Evolutionary conservation across 2,888 invertebrate genomes (phyloP).

Genomic region (Morpho deidamia): DNA sequence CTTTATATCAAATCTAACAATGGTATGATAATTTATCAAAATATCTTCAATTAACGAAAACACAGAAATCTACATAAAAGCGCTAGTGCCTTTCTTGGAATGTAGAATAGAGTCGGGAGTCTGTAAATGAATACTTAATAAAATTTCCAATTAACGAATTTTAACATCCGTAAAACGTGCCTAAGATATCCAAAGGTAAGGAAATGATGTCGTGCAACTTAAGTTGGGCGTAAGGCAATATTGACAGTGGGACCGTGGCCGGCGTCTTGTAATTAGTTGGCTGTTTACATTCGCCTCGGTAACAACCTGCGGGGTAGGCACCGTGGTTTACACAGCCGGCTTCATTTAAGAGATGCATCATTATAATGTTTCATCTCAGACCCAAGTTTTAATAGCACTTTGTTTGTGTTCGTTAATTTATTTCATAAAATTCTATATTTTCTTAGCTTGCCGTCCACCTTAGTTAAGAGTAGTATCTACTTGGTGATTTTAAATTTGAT

Average conservation of each 20-base stretch:
- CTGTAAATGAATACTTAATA: too few relatives aligned
- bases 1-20: too few relatives aligned
- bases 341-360: conserved; percentile 24
- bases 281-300: conserved; percentile 41
- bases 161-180: conserved; percentile 3
- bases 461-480: background rate
- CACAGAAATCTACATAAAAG: too few relatives aligned
- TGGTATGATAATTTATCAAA: too few relatives aligned
- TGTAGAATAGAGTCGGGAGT: too few relatives aligned
- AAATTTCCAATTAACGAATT: too few relatives aligned
- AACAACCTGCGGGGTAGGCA: conserved; percentile 22
- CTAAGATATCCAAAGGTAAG: conserved; percentile 13
- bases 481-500: background rate
- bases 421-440: conserved; percentile 17
- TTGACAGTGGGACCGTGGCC: conserved; percentile 38
- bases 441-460: background rate
- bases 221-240: conserved; percentile 30
- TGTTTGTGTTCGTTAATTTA: conserved; percentile 31
- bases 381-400: conserved; percentile 25
- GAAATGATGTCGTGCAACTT: conserved; percentile 25
- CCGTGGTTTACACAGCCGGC: conserved; percentile 21
- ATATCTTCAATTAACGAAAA: too few relatives aligned
- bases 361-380: conserved; percentile 24
- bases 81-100: too few relatives aligned
- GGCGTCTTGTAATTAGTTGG: conserved; percentile 52